Evolutionary conservation across 35 echinoderm and acorn worm genomes (phyloP).

Genomic region (Holothuria glaberrima): DNA sequence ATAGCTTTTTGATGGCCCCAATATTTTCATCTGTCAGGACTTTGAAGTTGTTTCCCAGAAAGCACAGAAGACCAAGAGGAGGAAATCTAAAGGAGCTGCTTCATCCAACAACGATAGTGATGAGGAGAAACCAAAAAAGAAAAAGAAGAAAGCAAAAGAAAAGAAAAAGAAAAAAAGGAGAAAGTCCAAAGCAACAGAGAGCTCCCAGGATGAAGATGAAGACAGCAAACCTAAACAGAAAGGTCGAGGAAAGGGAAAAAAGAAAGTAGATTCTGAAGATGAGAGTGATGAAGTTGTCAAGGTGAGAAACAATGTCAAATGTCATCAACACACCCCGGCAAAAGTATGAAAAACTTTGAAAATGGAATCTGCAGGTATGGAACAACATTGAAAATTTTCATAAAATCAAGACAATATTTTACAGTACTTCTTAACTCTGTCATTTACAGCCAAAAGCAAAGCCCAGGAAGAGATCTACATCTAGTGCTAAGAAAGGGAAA

Average conservation of each 20-base stretch:
- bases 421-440: too few relatives aligned
- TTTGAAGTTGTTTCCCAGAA: slow-evolving; percentile 15
- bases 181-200: slow-evolving; percentile 48
- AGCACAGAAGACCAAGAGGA: neutral
- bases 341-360: too few relatives aligned
- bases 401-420: too few relatives aligned
- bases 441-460: neutral
- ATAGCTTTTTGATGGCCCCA: neutral
- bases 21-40: neutral
- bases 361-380: too few relatives aligned
- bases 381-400: too few relatives aligned
- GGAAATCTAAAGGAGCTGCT: neutral
- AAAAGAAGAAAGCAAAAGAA: slow-evolving; percentile 14
- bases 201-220: slow-evolving; percentile 57
- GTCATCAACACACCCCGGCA: too few relatives aligned
- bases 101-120: neutral
- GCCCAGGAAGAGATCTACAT: slow-evolving; percentile 9
- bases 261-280: slow-evolving; percentile 18
- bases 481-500: slow-evolving; percentile 9
- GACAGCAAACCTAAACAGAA: slow-evolving; percentile 7
- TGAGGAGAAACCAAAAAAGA: slow-evolving; percentile 30
- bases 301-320: slow-evolving; percentile 20
- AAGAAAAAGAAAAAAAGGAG: slow-evolving; percentile 1
- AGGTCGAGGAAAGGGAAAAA: slow-evolving; percentile 11
- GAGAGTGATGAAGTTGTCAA: slow-evolving; percentile 16